Base-by-base conservation (phyloP, 2,888 invertebrate species). In the Phortica magna region DNA sequence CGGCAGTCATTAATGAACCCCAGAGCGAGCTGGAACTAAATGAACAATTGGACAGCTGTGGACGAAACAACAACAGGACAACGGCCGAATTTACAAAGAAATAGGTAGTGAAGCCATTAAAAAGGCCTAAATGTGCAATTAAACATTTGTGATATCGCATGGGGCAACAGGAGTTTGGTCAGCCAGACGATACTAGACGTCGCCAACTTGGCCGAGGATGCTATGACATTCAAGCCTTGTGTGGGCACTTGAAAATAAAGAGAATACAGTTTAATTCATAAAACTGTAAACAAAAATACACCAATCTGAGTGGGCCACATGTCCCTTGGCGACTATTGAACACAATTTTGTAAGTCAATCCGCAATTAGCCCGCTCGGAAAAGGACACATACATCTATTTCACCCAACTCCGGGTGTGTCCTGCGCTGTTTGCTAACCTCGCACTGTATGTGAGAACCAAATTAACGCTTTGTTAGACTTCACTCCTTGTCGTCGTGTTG, bases 41-140 rank as follows among this genome's bases (percentile, higher is more conserved):
- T 80, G 80, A 76, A 77, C 80, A 74, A 65, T 48, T 31, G 61
- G 9, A 41, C n/a, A 12, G 72, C 19, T 61, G n/a, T 31, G 55
- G 10, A 31, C 43, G n/a, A 4, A 48, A 53, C 19, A 39, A 53
- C 19, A 39, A 61, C 19, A 53, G 70, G 19, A 65, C 59, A 64
- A 19, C 14, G 43, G 12, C 55, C 53, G 19, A 31, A 55, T 43
- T 17, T 53, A 67, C 72, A 19, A 59, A 41, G 67, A 41, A 75
- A 19, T 43, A 65, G 74, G 74, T 80, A 80, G 81, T 82, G 75
- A 82, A 85, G 84, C 85, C 87, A 90, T 90, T 90, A 88, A 88
- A 90, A 87, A 88, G 88, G 89, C 84, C 85, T 90, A 89, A 89
- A 90, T 85, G 87, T n/a, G 87, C 90, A 88, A 89, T 90, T 90